phyloP scores from a whole-genome alignment of 2,797 vertebrate genomes.

The Cossypha polioptera region DNA sequence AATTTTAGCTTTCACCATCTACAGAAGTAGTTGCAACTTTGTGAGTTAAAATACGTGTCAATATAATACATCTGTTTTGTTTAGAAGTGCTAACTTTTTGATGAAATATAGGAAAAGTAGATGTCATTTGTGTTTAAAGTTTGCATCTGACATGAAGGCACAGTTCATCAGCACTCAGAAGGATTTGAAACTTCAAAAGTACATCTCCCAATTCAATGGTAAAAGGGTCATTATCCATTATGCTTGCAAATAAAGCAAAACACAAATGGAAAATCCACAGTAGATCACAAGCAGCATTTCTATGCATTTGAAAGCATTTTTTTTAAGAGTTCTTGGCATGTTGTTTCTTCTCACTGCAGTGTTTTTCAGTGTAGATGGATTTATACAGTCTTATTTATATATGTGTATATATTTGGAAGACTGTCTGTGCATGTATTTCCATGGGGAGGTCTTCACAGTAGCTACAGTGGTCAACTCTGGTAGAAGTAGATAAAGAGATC shows the following conservation, averaged over 20 bases:
- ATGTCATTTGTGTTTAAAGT: slow-evolving; percentile 37
- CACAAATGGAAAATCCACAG: not conserved
- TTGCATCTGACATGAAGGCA: slow-evolving; percentile 6
- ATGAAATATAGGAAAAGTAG: not conserved
- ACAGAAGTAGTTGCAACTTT: slow-evolving; percentile 31
- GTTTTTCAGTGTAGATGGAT: not conserved
- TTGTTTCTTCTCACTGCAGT: slow-evolving; percentile 20
- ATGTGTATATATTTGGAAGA: slow-evolving; percentile 6
- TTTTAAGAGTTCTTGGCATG: not conserved
- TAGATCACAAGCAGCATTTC: not conserved
- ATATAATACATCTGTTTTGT: not conserved
- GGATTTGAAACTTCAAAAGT: slow-evolving; percentile 23
- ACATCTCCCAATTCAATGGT: not conserved
- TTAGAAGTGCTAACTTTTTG: slow-evolving; percentile 8
- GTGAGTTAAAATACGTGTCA: slow-evolving; percentile 31
- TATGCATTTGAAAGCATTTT: slow-evolving; percentile 25
- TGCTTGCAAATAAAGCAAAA: not conserved
- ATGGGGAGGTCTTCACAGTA: slow-evolving; percentile 37
- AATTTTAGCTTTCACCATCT: slow-evolving; percentile 11
- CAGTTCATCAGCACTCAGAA: slow-evolving; percentile 6
- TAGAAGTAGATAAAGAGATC: slow-evolving; percentile 61
- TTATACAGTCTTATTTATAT: slow-evolving; percentile 12
- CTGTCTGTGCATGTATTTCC: slow-evolving; percentile 17
- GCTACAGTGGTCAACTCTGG: not conserved
- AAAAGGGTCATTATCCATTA: not conserved